These are phyloP conservation scores for Ianthella basta DNA, from an alignment of 37 sponge, comb jelly and placozoan genomes.

Conservation along the genomic window DNA sequence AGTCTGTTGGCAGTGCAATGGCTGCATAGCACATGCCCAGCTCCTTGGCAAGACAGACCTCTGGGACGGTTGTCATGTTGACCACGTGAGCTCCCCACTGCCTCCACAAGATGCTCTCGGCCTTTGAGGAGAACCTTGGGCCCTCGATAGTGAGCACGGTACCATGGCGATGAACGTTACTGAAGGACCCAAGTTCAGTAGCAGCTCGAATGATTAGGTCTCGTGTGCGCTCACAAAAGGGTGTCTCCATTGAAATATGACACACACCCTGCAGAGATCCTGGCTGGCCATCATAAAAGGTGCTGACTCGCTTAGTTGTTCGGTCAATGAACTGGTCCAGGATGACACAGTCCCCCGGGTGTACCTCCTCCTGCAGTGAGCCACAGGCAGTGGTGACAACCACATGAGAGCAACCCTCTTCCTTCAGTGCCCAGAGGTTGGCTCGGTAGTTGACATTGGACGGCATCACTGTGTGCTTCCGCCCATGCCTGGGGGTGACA, in stretches of 20 bases:
- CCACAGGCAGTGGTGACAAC: slow-evolving; percentile 90
- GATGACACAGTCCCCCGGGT: slow-evolving; percentile 88
- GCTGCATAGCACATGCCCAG: slow-evolving; percentile 86
- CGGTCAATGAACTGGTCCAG: slow-evolving; percentile 94
- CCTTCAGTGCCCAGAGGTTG: slow-evolving; percentile 85
- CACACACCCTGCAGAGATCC: slow-evolving; percentile 68
- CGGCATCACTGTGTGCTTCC: slow-evolving; percentile 78
- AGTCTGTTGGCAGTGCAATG: slow-evolving; percentile 95
- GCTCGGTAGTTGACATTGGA: slow-evolving; percentile 93
- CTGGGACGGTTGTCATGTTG: slow-evolving; percentile 98
- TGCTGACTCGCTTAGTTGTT: slow-evolving; percentile 66
- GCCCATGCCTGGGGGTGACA: slow-evolving; percentile 74
- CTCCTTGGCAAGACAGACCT: slow-evolving; percentile 94
- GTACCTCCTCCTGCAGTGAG: slow-evolving; percentile 82
- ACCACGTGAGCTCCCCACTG: slow-evolving; percentile 87
- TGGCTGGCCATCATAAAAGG: slow-evolving; percentile 79
- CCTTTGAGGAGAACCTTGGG: slow-evolving; percentile 92
- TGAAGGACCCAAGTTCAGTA: slow-evolving; percentile 37
- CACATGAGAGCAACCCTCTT: slow-evolving; percentile 81
- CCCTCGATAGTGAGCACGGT: slow-evolving; percentile 94
- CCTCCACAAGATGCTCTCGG: slow-evolving; percentile 86
- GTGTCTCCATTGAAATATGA: slow-evolving; percentile 92
- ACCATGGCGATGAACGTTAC: slow-evolving; percentile 57
- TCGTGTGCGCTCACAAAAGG: slow-evolving; percentile 81
- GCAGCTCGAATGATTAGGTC: slow-evolving; percentile 58